phyloP scores from a whole-genome alignment of 1,140 invertebrate genomes.

The Zaprionus africanus region DNA sequence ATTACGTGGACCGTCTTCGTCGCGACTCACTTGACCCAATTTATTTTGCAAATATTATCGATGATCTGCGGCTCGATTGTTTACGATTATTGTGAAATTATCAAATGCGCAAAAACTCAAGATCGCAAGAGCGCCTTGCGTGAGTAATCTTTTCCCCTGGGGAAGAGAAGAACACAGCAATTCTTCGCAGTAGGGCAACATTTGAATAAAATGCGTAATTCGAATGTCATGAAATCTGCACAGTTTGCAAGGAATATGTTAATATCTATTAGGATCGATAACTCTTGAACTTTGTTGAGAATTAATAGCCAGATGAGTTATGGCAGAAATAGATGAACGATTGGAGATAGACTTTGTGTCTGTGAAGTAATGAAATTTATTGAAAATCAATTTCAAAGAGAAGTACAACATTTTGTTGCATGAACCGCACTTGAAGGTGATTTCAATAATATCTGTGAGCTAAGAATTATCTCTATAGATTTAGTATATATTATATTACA shows the following conservation, averaged over 20 bases:
- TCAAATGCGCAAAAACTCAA: conserved; percentile 15
- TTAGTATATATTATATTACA: too few species aligned
- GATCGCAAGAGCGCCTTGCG: neutral
- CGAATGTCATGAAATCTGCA: neutral
- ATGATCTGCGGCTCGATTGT: conserved; percentile 6
- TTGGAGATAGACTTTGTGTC: too few species aligned
- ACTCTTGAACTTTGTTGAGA: neutral
- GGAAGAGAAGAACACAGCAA: neutral
- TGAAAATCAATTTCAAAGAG: too few species aligned
- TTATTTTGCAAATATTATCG: conserved; percentile 74
- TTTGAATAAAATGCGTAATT: neutral
- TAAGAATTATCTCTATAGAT: too few species aligned
- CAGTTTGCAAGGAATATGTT: neutral
- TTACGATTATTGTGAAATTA: conserved; percentile 21
- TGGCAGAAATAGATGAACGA: neutral
- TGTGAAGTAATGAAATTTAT: too few species aligned
- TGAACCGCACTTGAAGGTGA: too few species aligned
- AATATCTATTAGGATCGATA: neutral
- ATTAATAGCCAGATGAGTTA: neutral
- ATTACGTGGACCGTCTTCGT: conserved; percentile 51
- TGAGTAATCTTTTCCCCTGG: neutral
- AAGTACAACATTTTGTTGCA: too few species aligned
- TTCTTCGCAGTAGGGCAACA: neutral
- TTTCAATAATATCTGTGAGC: too few species aligned
- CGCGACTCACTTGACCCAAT: conserved; percentile 68